Evolutionary conservation across 2,888 invertebrate species (phyloP), one percentile per base, ranked within the genome.

Genomic region (Pharmacophagus antenor): DNA sequence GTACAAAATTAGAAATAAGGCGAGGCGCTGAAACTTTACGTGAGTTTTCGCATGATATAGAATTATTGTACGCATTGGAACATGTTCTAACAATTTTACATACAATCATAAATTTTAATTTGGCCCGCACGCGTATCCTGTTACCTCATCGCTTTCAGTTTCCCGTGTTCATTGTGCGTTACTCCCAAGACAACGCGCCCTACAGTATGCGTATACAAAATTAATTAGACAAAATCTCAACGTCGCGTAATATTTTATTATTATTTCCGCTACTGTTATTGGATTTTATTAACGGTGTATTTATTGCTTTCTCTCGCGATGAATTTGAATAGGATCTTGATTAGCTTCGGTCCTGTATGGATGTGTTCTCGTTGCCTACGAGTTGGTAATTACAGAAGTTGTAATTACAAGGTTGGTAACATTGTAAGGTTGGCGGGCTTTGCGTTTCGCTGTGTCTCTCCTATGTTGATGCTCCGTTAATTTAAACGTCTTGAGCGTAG

Each of bases 91-190:
- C 82, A 89, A 88, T 86, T 87, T 89, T 84, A 87, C 85, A 86
- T 84, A 87, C 88, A 89, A 87, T 89, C 88, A 89, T 90, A 90
- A 89, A 90, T 90, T 89, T 84, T 87, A 88, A 90, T 90, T 90
- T 90, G 82, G 80, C 82, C 73, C 79, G 82, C 80, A 80, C 79
- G 77, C 74, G 87, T 82, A 87, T 90, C 90, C 80, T 79, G 87
- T 88, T 88, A 82, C 88, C 76, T 77, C 79, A 82, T 31, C 73
- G 73, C 82, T 73, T 84, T 82, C 82, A 82, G 87, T 85, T 82
- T 84, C 81, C 80, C 82, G 80, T 76, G 79, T 80, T 84, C 84
- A 84, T 86, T 88, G 88, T 88, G 74, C 82, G 84, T 81, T 80
- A 79, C 84, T 87, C 89, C 87, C 90, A 84, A 89, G 88, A 87